Evolutionary conservation across 2,888 invertebrate species (phyloP).

Genomic region (Platyscelio sp.): DNA sequence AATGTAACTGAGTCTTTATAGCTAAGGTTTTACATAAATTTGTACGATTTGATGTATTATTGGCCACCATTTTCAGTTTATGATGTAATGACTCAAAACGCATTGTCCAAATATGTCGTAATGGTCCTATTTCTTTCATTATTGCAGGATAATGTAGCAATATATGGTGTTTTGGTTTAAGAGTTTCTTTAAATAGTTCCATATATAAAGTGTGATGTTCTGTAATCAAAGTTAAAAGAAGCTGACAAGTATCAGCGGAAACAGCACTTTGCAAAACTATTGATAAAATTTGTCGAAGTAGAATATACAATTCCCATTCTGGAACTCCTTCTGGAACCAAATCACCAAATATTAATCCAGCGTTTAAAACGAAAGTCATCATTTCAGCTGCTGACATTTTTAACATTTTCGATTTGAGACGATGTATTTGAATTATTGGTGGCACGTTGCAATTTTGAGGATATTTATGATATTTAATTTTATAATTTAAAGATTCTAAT

Average conservation of each 20-base stretch:
- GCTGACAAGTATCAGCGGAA: slow-evolving; percentile 20
- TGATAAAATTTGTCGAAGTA: slow-evolving; percentile 42
- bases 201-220: slow-evolving; percentile 40
- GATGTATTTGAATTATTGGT: slow-evolving; percentile 60
- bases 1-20: slow-evolving; percentile 14
- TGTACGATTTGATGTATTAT: not conserved
- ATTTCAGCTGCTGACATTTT: slow-evolving; percentile 60
- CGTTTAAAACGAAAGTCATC: slow-evolving; percentile 35
- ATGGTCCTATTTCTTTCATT: slow-evolving; percentile 37
- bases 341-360: slow-evolving; percentile 43
- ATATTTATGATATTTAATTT: slow-evolving; percentile 37
- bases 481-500: slow-evolving; percentile 40
- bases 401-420: slow-evolving; percentile 46
- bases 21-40: slow-evolving; percentile 18
- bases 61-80: slow-evolving; percentile 14
- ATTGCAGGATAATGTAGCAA: slow-evolving; percentile 46
- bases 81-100: slow-evolving; percentile 39
- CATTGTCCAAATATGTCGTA: slow-evolving; percentile 25
- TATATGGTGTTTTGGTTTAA: slow-evolving; percentile 68
- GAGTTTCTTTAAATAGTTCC: slow-evolving; percentile 15
- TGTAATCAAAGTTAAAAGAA: slow-evolving; percentile 39
- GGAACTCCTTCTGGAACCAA: slow-evolving; percentile 15
- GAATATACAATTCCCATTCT: slow-evolving; percentile 43
- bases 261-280: slow-evolving; percentile 9
- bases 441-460: slow-evolving; percentile 56